Evolutionary conservation across 2,113 vertebrate genomes (phyloP).

Genomic region (Trematomus loennbergii): DNA sequence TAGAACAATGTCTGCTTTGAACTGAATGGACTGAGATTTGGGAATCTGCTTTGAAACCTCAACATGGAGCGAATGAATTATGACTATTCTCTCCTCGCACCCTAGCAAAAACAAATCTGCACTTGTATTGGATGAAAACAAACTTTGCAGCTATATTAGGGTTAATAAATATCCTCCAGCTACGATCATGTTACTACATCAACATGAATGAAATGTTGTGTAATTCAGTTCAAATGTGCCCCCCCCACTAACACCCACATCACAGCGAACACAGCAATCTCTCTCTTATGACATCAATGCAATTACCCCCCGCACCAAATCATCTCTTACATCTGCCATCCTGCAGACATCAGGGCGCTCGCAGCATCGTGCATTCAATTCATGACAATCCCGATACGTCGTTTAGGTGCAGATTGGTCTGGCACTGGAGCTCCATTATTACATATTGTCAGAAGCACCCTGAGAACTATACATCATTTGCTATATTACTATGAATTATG

Average conservation of each 20-base stretch:
- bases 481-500: conserved; percentile 66
- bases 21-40: background rate
- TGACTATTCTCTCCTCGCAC: background rate
- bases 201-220: conserved; percentile 46
- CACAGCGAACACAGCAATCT: conserved; percentile 17
- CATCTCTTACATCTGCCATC: conserved; percentile 43
- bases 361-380: conserved; percentile 35
- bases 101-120: too few species aligned
- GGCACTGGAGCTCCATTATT: conserved; percentile 51
- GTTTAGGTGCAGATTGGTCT: conserved; percentile 67
- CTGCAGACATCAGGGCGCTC: conserved; percentile 38
- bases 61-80: background rate
- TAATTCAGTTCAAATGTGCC: conserved; percentile 30
- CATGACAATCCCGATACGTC: conserved; percentile 58
- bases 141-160: background rate
- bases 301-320: conserved; percentile 45
- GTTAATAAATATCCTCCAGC: conserved; percentile 30
- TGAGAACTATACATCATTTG: conserved; percentile 54
- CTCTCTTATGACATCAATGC: conserved; percentile 48
- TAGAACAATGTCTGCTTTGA: too few species aligned
- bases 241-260: background rate
- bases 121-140: background rate
- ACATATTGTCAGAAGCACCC: conserved; percentile 53
- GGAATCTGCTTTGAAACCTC: background rate
- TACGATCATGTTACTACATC: conserved; percentile 16